A percentile compares a stretch with the other conserved stretches of the same genome.
phyloP scores from a whole-genome alignment of 2,797 vertebrate genomes.

The Thripadectes ignobilis region DNA sequence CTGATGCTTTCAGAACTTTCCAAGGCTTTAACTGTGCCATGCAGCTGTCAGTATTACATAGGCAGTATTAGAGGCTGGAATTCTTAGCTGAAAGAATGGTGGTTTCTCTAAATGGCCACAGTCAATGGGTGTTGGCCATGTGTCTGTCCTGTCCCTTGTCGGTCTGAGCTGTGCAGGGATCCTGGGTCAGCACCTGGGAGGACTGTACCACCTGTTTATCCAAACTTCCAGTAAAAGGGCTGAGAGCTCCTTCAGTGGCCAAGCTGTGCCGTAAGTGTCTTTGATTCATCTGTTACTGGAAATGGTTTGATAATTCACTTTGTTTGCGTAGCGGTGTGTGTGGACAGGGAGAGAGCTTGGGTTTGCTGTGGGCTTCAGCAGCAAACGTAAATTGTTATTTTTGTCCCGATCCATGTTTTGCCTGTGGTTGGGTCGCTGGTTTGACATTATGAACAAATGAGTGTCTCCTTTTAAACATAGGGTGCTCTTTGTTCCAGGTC shows the following conservation, averaged over 20 bases:
- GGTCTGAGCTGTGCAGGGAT: background rate
- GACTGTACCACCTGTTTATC: background rate
- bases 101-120: accelerated
- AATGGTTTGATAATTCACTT: background rate
- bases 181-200: background rate
- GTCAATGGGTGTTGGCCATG: accelerated
- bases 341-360: background rate
- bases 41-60: accelerated
- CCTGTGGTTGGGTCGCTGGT: background rate
- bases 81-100: accelerated
- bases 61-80: background rate
- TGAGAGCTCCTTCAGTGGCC: background rate
- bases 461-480: background rate
- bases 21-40: accelerated
- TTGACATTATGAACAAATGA: background rate
- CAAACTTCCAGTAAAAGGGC: background rate
- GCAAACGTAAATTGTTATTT: background rate
- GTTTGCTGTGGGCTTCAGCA: background rate
- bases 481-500: slow-evolving; percentile 6
- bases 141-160: background rate
- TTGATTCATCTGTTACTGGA: background rate
- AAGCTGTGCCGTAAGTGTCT: background rate
- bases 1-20: background rate
- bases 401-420: background rate
- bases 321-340: background rate